A percentile compares a stretch with the other conserved stretches of the same genome.
Conservation (phyloP, 2,113 vertebrate species). For the Chionomys nivalis region DNA sequence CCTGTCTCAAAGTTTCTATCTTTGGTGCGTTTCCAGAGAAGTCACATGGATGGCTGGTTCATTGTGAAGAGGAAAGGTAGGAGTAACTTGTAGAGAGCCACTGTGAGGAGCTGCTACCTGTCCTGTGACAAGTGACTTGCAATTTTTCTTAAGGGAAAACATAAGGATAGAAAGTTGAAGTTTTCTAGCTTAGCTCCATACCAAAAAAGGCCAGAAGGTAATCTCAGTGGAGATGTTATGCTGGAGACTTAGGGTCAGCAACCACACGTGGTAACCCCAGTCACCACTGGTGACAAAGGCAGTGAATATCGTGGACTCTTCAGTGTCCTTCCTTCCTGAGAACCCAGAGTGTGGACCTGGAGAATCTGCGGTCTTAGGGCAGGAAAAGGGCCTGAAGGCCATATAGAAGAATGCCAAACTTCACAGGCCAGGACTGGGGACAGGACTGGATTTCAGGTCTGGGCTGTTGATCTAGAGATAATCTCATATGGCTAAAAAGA, state of each 20-base stretch:
- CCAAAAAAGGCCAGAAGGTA: neutral
- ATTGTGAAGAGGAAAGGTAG: no score
- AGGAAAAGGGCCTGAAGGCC: neutral
- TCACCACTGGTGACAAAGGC: neutral
- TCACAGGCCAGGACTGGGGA: neutral
- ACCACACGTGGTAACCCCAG: accelerated
- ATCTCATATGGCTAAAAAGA: neutral
- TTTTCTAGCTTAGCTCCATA: neutral
- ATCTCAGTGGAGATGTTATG: neutral
- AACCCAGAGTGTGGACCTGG: neutral
- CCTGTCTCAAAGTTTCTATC: neutral
- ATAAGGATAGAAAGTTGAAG: neutral
- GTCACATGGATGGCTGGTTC: neutral
- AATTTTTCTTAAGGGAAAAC: neutral
- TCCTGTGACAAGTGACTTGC: neutral
- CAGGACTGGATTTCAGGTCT: neutral
- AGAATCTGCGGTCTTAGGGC: neutral
- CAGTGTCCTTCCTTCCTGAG: neutral
- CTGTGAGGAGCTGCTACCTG: neutral
- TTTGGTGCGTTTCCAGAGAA: neutral
- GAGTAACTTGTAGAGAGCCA: neutral
- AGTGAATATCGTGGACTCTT: accelerated
- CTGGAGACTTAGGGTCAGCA: neutral
- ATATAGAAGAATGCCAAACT: neutral
- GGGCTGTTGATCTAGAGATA: neutral